Base-by-base conservation (phyloP, 92 coral and sea anemone genomes). In the Montipora capitata region DNA sequence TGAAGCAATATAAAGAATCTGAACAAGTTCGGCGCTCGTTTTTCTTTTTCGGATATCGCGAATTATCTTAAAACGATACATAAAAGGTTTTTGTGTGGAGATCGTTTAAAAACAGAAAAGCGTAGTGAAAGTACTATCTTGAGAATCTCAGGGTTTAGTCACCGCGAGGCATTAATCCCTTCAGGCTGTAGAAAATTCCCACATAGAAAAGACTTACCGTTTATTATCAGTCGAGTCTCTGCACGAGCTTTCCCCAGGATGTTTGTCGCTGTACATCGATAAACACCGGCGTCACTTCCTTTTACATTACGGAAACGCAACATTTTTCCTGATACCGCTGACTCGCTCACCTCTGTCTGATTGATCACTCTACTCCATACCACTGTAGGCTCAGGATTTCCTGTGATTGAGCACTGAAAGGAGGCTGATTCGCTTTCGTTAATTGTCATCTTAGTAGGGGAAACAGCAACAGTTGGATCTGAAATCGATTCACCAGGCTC, bases 221-320 rank as follows among this genome's bases (percentile, higher is more conserved):
- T 81, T 3, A 91, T 78, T 4, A 74, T 49, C 42, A 91, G 68
- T 3, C 20, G 68, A 4, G 39, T 91, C 7, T 39, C 62, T 49
- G 67, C 39, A 4, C n/a, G 42, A 57, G 64, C 85, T 13, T 43
- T n/a, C 2, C 94, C 94, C 41, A 91, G 81, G 68, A 91, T 81
- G 82, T 91, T 91, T 42, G 64, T 68, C 27, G 91, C 94, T n/a
- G 70, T 20, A 61, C 94, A 91, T 66, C 74, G 61, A 41, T 90
- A 85, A 63, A 80, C 13, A 40, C 94, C 94, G 14, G 94, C 74
- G 39, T 90, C 83, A 38, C 70, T 74, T 41, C 83, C 74, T 14
- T 80, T 73, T 15, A 68, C 72, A 48, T 80, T 85, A 14, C 40
- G 56, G 2, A 90, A 79, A 57, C 54, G 77, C 20, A 90, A 78